Conservation (phyloP, 2,888 invertebrate genomes). For the Diarsia mendica region DNA sequence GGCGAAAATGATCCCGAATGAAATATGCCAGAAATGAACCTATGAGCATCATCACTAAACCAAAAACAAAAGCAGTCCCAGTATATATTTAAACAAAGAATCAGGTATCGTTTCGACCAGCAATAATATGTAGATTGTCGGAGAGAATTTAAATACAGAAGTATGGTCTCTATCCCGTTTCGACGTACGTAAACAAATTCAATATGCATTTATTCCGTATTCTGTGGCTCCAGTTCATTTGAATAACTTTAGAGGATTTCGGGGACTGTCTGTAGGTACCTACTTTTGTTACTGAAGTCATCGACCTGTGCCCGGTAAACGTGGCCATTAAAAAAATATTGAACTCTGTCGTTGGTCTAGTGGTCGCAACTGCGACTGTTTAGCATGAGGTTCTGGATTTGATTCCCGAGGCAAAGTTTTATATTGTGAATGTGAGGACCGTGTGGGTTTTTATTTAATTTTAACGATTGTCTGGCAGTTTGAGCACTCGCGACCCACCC, state of each 20-base stretch:
- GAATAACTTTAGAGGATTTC: slow-evolving; percentile 85
- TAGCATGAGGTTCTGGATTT: no score
- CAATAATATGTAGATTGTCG: slow-evolving; percentile 87
- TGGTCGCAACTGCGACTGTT: no score
- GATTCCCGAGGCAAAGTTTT: no score
- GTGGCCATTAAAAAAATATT: slow-evolving; percentile 33
- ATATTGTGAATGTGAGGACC: no score
- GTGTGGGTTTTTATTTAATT: no score
- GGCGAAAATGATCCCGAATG: no score
- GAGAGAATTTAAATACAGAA: slow-evolving; percentile 85
- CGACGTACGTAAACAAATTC: slow-evolving; percentile 88
- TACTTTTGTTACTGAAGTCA: slow-evolving; percentile 56
- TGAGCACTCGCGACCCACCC: no score
- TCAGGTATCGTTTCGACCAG: slow-evolving; percentile 69
- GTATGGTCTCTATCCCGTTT: slow-evolving; percentile 84
- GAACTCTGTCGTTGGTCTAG: no score
- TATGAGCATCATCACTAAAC: no score
- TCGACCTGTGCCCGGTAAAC: slow-evolving; percentile 59
- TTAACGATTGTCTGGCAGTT: no score
- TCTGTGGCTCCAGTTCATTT: slow-evolving; percentile 83
- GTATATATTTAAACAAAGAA: slow-evolving; percentile 69
- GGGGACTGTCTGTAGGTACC: slow-evolving; percentile 58
- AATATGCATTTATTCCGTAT: slow-evolving; percentile 88
- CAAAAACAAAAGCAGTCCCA: slow-evolving; percentile 34
- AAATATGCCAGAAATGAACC: no score